Evolutionary conservation across 2,888 invertebrate genomes (phyloP).

Genomic region (Agrilus biguttatus): DNA sequence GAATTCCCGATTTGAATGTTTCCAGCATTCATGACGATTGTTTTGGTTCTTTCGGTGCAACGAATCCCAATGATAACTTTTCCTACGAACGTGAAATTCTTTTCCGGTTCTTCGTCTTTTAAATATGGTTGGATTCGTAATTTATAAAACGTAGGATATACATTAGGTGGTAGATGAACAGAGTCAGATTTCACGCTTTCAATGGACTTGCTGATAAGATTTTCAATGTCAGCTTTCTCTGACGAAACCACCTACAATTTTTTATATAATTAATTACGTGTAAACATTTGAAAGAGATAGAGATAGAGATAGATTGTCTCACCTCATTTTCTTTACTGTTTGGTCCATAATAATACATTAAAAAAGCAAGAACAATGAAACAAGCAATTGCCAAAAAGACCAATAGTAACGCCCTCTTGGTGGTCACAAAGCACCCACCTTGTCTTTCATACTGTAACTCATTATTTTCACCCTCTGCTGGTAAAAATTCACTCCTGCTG

Average conservation of each 20-base stretch:
- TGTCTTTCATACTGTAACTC: constrained; percentile 42
- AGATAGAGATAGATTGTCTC: neutral
- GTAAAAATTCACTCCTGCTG: constrained; percentile 45
- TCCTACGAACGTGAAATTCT: constrained; percentile 26
- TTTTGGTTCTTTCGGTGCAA: constrained; percentile 19
- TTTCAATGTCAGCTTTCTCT: constrained; percentile 23
- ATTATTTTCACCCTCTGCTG: constrained; percentile 38
- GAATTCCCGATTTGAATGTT: constrained; percentile 18
- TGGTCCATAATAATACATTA: constrained; percentile 27
- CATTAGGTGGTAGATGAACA: constrained; percentile 18
- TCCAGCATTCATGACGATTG: constrained; percentile 23
- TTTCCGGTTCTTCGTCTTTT: constrained; percentile 16
- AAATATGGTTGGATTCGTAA: constrained; percentile 24
- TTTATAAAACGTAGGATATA: constrained; percentile 22
- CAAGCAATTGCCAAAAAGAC: constrained; percentile 24
- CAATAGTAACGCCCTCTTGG: constrained; percentile 40
- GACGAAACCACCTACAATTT: constrained; percentile 8
- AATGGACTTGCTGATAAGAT: constrained; percentile 22
- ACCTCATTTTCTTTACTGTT: constrained; percentile 6
- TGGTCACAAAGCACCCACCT: constrained; percentile 46
- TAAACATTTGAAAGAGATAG: neutral
- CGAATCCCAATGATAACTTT: constrained; percentile 22
- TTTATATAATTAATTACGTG: neutral
- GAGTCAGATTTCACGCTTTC: constrained; percentile 19
- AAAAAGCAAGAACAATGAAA: constrained; percentile 19